Evolutionary conservation across 2,797 vertebrate genomes (phyloP).

Genomic region (Leptodactylus fallax): DNA sequence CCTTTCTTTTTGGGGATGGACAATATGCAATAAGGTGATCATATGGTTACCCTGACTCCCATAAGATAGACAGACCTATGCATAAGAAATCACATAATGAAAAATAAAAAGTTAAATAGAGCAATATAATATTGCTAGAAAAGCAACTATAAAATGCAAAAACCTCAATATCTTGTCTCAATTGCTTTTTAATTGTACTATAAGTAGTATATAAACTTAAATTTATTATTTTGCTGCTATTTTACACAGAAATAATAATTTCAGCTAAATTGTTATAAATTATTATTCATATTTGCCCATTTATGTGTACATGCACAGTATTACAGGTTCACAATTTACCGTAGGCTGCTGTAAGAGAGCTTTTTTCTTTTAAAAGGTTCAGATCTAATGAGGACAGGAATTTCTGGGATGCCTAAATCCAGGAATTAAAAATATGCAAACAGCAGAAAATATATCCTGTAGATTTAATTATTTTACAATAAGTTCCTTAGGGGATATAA

Average conservation of each 20-base stretch:
- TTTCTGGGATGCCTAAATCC: constrained; percentile 52
- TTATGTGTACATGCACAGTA: background rate
- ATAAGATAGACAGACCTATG: too few species aligned
- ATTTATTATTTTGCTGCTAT: too few species aligned
- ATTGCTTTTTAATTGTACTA: background rate
- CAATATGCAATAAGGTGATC: too few species aligned
- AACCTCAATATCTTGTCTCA: background rate
- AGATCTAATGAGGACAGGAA: constrained; percentile 56
- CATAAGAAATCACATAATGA: background rate
- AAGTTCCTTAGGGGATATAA: constrained; percentile 64
- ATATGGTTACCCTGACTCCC: too few species aligned
- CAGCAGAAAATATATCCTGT: constrained; percentile 61
- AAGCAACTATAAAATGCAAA: background rate
- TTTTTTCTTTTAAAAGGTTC: constrained; percentile 54
- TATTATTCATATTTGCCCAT: background rate
- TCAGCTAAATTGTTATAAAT: background rate
- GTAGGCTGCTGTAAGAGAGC: background rate
- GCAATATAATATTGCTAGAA: background rate
- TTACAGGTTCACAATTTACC: background rate
- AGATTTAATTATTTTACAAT: constrained; percentile 61
- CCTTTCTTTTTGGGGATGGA: too few species aligned
- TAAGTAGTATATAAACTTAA: background rate
- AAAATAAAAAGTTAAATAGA: background rate
- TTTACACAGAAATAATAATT: background rate
- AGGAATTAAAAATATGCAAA: constrained; percentile 63